Evolutionary conservation across 2,797 vertebrate genomes (phyloP), one percentile per base, ranked within the genome.

Genomic region (Pipistrellus nathusii): DNA sequence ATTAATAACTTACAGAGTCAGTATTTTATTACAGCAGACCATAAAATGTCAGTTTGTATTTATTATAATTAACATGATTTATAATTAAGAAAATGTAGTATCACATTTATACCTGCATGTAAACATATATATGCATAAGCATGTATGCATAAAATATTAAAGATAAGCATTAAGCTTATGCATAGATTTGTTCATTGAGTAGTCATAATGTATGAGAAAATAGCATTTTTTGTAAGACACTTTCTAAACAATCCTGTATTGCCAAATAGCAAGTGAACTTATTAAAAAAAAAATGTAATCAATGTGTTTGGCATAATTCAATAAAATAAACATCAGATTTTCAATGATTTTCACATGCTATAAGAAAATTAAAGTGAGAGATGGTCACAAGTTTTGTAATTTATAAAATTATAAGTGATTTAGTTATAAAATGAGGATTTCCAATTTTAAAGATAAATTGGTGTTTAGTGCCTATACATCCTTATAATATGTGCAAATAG

Each of bases 321-420:
- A 2, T 82, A 82, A 88, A 32, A 78, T 85, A 55, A 76, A 71
- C 4, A 41, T 32, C 23, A 71, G 51, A 21, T 23, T 17, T 77
- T 88, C 44, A 88, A 66, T 1, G 51, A 17, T 71, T 69, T 91
- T 75, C 44, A 91, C 18, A 44, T 10, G 6, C 44, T 30, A 87
- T 62, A 83, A 55, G 30, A 91, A 81, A 81, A 69, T 41, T 84
- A 85, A 85, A 69, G 32, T 57, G 64, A 89, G 21, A 91, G 15
- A 48, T 30, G 3, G 20, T 38, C 73, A 51, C 59, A 86, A 41
- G 8, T 48, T 53, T 78, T 80, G 10, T 55, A 18, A 64, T 51
- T 68, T 82, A 32, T 75, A 51, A 87, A 90, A 85, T 46, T 66
- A 3, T n/a, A 32, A 85, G n/a, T 75, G 20, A 57, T n/a, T 72